These are phyloP conservation scores for Drosophila sp. DNA, from an alignment of 1,140 invertebrate genomes.

Conservation along the genomic window DNA sequence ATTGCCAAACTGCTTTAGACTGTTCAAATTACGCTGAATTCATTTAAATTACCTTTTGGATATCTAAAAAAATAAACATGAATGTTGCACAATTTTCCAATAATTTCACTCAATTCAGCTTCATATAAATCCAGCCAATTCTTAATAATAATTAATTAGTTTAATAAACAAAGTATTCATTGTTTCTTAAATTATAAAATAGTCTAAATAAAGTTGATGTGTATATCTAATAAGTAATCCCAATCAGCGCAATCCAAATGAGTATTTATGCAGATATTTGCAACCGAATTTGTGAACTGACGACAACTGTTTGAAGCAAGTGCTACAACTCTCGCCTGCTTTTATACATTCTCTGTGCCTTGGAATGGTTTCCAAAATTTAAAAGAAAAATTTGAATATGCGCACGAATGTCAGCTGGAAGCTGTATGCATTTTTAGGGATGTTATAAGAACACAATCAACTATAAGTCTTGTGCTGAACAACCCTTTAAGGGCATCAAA, in stretches of 20 bases:
- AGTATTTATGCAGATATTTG: constrained; percentile 11
- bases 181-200: constrained; percentile 4
- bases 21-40: no score
- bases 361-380: constrained; percentile 67
- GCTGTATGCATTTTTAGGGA: constrained; percentile 26
- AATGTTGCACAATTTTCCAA: no score
- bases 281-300: constrained; percentile 28
- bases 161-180: background rate
- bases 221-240: constrained; percentile 36
- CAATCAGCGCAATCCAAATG: constrained; percentile 40
- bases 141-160: no score
- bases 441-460: constrained; percentile 8
- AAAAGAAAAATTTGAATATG: constrained; percentile 76
- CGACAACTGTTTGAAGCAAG: constrained; percentile 45
- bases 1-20: background rate
- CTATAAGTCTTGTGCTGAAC: constrained; percentile 14
- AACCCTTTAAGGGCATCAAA: constrained; percentile 55
- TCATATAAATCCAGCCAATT: no score
- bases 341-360: constrained; percentile 51
- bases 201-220: no score
- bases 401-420: constrained; percentile 53
- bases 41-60: no score
- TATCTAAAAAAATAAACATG: no score
- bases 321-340: background rate
- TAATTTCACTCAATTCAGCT: no score